Conservation (phyloP, 92 coral and sea anemone species). For the Zoanthus gigantus region DNA sequence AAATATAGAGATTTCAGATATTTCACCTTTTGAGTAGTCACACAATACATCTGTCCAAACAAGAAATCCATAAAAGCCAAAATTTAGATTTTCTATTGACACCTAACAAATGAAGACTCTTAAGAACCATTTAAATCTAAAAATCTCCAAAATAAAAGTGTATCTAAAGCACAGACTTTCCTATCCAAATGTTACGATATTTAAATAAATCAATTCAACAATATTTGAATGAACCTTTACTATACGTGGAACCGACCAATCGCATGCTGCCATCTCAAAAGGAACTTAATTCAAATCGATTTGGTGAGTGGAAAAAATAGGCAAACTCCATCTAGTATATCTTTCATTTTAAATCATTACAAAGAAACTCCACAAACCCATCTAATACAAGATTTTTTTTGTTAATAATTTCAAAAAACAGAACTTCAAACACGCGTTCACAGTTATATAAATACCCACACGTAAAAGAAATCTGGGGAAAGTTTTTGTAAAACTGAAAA, state of each 20-base stretch:
- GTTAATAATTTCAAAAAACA: too few relatives aligned
- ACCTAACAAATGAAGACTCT: too few relatives aligned
- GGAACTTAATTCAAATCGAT: conserved; percentile 20
- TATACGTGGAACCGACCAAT: conserved; percentile 10
- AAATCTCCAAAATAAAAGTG: neutral
- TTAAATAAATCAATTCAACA: neutral
- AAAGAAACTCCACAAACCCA: neutral
- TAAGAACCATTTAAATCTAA: neutral
- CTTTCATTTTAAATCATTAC: neutral
- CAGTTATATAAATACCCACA: neutral
- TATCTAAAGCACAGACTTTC: neutral
- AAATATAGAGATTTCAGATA: neutral
- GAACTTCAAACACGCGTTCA: too few relatives aligned
- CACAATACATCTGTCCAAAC: neutral
- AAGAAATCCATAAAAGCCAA: neutral
- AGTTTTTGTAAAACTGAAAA: neutral
- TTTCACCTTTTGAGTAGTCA: neutral
- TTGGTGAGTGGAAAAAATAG: neutral
- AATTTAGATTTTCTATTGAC: too few relatives aligned
- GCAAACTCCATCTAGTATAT: neutral
- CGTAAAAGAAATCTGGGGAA: neutral
- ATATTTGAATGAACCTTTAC: neutral
- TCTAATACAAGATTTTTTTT: neutral
- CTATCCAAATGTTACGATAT: neutral
- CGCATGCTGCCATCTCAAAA: conserved; percentile 40